Evolutionary conservation across 2,113 vertebrate species (phyloP).

Genomic region (Rana temporaria): DNA sequence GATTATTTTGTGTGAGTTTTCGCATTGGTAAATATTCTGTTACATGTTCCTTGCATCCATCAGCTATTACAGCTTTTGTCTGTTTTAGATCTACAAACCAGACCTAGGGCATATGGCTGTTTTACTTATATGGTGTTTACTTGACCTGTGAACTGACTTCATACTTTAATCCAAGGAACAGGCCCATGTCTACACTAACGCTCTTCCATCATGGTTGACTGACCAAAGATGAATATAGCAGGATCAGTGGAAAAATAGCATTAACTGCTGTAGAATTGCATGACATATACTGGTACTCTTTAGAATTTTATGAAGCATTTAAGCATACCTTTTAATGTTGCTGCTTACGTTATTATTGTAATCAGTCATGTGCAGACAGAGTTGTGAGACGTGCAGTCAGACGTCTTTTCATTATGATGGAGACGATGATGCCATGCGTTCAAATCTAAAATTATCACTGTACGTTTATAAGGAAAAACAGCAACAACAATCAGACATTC

Average conservation of each 20-base stretch:
- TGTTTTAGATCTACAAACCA: neutral
- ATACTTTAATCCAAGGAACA: neutral
- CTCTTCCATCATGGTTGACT: neutral
- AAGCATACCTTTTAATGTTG: neutral
- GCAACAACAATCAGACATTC: neutral
- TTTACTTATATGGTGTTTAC: constrained; percentile 1
- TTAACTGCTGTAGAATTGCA: too few species aligned
- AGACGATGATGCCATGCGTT: neutral
- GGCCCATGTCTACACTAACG: neutral
- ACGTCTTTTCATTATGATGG: neutral
- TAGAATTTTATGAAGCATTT: too few species aligned
- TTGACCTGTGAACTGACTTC: neutral
- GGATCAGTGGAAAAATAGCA: neutral
- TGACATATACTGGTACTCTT: too few species aligned
- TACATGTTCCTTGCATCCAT: neutral
- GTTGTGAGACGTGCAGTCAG: neutral
- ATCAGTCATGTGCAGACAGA: neutral
- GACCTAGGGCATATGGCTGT: neutral
- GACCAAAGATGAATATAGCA: neutral
- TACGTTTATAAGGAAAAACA: neutral
- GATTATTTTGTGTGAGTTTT: neutral
- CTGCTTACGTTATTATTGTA: neutral
- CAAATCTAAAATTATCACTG: neutral
- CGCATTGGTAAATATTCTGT: neutral
- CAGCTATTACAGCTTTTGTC: neutral